Conservation (phyloP, 2,888 invertebrate genomes). For the Drosophila kanekoi region DNA sequence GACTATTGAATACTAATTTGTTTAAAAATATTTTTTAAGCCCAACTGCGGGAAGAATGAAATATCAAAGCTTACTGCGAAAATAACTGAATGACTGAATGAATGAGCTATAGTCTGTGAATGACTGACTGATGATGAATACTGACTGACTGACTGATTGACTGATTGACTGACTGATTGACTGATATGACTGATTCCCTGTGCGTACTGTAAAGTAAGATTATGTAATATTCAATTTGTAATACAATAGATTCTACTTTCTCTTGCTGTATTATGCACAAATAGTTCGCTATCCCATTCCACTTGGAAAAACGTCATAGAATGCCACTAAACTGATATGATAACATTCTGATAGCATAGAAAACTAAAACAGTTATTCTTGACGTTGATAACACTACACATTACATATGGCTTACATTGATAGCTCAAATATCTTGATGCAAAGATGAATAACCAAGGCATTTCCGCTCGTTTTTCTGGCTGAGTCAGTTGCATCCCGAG, state of each 20-base stretch:
- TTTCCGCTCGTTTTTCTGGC: conserved; percentile 21
- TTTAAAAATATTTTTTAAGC: no score
- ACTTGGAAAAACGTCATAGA: background rate
- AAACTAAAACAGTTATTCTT: background rate
- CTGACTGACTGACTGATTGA: no score
- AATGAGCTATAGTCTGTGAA: no score
- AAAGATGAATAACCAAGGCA: conserved; percentile 21
- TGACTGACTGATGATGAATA: no score
- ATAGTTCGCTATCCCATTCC: background rate
- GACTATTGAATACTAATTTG: no score
- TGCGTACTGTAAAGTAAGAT: background rate
- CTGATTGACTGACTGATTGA: no score
- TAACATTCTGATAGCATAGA: conserved; percentile 21
- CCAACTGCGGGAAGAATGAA: background rate
- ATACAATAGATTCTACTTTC: background rate
- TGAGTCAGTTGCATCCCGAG: conserved; percentile 26
- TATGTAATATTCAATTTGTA: background rate
- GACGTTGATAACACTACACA: background rate
- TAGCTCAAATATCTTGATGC: background rate
- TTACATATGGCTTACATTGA: background rate
- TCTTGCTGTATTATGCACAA: background rate
- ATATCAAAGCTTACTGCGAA: background rate
- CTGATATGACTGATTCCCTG: no score
- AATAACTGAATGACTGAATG: no score
- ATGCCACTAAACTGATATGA: conserved; percentile 10